Conservation (phyloP, 92 coral and sea anemone species). For the Phymanthus crucifer region DNA sequence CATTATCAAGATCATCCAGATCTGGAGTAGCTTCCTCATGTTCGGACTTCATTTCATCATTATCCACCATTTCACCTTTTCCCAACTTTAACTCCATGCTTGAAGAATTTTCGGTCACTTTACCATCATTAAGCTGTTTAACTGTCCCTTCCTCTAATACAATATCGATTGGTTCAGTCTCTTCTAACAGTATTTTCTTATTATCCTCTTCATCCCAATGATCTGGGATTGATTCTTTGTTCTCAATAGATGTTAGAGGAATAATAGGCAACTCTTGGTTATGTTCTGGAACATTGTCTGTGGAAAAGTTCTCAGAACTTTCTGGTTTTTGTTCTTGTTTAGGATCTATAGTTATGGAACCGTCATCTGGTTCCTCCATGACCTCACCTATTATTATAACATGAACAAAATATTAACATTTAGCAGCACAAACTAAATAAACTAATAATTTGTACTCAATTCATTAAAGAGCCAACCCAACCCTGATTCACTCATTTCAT, state of each 20-base stretch:
- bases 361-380: conserved; percentile 16
- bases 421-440: not conserved
- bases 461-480: no score
- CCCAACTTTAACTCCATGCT: not conserved
- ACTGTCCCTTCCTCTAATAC: not conserved
- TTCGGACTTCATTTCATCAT: conserved; percentile 20
- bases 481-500: no score
- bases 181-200: not conserved
- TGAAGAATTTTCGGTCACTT: not conserved
- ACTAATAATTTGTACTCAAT: no score
- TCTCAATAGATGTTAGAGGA: not conserved
- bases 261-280: not conserved
- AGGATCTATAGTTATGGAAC: not conserved
- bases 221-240: not conserved
- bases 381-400: not conserved
- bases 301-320: not conserved
- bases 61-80: conserved; percentile 17
- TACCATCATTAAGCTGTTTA: not conserved
- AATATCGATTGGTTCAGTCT: not conserved
- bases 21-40: conserved; percentile 37
- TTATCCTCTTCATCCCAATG: not conserved
- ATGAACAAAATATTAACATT: not conserved
- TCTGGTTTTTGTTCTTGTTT: not conserved
- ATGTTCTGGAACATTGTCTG: not conserved
- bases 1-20: conserved; percentile 37